Evolutionary conservation across 1,140 invertebrate genomes (phyloP).

Genomic region (Akabosia matsudoensis): DNA sequence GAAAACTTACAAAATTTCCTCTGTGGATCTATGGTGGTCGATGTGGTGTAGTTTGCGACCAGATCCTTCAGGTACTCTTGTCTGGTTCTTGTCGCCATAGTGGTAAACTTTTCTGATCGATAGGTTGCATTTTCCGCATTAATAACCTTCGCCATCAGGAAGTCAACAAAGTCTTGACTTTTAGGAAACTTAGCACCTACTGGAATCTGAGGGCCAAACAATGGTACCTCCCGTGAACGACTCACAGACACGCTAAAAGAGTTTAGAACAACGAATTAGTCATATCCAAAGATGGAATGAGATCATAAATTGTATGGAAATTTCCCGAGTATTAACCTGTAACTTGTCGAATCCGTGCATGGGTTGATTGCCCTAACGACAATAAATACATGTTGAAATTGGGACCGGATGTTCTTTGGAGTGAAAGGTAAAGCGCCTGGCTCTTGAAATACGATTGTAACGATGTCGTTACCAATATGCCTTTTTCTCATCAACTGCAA

Average conservation of each 20-base stretch:
- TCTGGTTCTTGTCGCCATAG: slow-evolving; percentile 92
- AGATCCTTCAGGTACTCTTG: slow-evolving; percentile 94
- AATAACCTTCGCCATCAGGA: slow-evolving; percentile 92
- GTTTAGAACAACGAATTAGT: neutral
- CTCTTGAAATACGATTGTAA: slow-evolving; percentile 96
- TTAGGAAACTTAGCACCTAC: slow-evolving; percentile 79
- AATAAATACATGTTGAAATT: slow-evolving; percentile 98
- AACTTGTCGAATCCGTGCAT: slow-evolving; percentile 83
- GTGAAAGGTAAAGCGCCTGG: slow-evolving; percentile 89
- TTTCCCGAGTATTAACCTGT: slow-evolving; percentile 60
- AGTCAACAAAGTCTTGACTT: slow-evolving; percentile 85
- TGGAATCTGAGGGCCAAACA: slow-evolving; percentile 90
- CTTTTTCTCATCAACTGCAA: slow-evolving; percentile 75
- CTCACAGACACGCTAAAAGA: slow-evolving; percentile 76
- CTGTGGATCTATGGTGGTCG: slow-evolving; percentile 75
- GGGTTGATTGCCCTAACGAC: slow-evolving; percentile 85
- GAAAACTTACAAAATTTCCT: slow-evolving; percentile 81
- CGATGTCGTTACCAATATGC: slow-evolving; percentile 92
- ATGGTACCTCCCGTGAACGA: slow-evolving; percentile 89
- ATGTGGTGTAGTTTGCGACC: slow-evolving; percentile 74
- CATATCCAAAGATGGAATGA: neutral
- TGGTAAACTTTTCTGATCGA: slow-evolving; percentile 91
- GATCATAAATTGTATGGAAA: neutral
- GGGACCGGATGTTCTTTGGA: slow-evolving; percentile 85
- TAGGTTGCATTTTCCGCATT: slow-evolving; percentile 97